Base-by-base conservation (phyloP, 2,888 invertebrate genomes). In the Plebejus anna region DNA sequence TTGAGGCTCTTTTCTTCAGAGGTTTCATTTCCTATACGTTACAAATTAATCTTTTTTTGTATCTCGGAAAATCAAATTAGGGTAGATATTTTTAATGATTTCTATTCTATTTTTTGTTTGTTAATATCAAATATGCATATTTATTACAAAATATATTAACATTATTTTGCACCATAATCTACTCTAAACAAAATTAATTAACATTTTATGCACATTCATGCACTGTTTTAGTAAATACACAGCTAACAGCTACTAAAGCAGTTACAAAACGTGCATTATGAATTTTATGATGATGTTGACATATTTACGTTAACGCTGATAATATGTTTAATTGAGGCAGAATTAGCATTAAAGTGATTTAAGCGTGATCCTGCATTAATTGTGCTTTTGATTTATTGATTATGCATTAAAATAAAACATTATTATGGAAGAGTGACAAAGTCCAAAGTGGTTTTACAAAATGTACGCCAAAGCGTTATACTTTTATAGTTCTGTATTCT, bases 271-370 rank as follows among this genome's bases (percentile, higher is more conserved):
- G 61, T 9, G 28, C 61, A 28, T 61, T 61, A 61, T 11, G 36
- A 32, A 36, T 36, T 11, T 66, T 66, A 66, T 66, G 66, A 66
- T 28, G 66, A 66, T 66, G 66, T 66, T 66, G 66, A 66, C 66
- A 36, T 36, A 66, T 66, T 66, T 32, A 66, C 66, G 66, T 66
- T 32, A 13, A 22, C 22, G 32, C 66, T 32, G 16, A 66, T 66
- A 66, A 66, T 66, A 66, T 66, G 66, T 66, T 61, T 66, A 66
- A 66, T 66, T 66, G 32, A 32, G 66, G 66, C 32, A 66, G 36
- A 22, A 66, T 66, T 66, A 66, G 66, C 66, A 66, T 66, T 66
- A 66, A 36, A 11, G 66, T 66, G 32, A 66, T 32, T 66, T 36
- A 66, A 66, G 5, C 32, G 66, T 66, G 66, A 66, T 13, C 5